Base-by-base conservation (phyloP, 2,888 invertebrate genomes). In the Ptilodon capucinus region DNA sequence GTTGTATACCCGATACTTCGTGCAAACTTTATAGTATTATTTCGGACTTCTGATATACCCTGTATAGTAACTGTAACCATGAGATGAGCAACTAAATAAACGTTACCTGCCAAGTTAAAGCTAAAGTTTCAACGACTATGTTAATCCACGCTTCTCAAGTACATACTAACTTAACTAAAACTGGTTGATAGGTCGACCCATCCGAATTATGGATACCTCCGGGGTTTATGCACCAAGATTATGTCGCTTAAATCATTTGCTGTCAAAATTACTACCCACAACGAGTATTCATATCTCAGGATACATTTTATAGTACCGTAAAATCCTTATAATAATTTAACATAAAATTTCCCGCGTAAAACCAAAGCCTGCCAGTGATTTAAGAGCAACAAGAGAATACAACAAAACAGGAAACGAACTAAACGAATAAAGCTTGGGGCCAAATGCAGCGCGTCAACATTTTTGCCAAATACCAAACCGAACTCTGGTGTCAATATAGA, bases 331-430 rank as follows among this genome's bases (percentile, higher is more conserved):
- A 51, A 54, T 43, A 57, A 57, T 56, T 63, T 52, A 59, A 48
- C 44, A 51, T 54, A 54, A 66, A 59, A 61, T 52, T n/a, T 57
- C 43, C 32, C 46, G 35, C 49, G 46, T 43, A 57, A 61, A 54
- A 48, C 35, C 40, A 46, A 25, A 25, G 25, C 25, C 45, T 47
- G 23, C 38, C 35, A 48, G 46, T 13, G 41, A 46, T 56, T 28
- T 52, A 17, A 46, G 34, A 25, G 36, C 35, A 41, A 47, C 41
- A 52, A 36, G 38, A 41, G 14, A 40, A 49, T 41, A 49, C 39
- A 51, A 53, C 41, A 55, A 57, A 54, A 34, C 17, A 43, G 45
- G 48, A 44, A 49, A 44, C 43, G 28, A 32, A 50, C n/a, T n/a
- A n/a, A n/a, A n/a, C n/a, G n/a, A n/a, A n/a, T n/a, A n/a, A n/a